A percentile compares a stretch with the other conserved stretches of the same genome.
Conservation (phyloP, 2,888 invertebrate species). For the Meloe dianella region DNA sequence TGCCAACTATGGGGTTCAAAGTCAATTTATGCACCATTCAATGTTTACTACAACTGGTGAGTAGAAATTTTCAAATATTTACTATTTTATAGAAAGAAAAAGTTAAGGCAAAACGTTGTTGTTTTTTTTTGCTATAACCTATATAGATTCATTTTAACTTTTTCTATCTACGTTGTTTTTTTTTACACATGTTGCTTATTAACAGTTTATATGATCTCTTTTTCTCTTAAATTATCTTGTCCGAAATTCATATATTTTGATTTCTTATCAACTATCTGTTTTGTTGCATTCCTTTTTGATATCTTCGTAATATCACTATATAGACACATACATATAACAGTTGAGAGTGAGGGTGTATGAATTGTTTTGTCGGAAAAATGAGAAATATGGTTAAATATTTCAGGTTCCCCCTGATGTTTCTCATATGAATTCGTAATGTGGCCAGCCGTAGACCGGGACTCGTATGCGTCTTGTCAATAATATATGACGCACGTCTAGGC, state of each 20-base stretch:
- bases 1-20: constrained; percentile 60
- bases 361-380: constrained; percentile 45
- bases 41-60: constrained; percentile 65
- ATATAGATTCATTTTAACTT: neutral
- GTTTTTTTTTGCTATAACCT: neutral
- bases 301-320: neutral
- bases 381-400: constrained; percentile 62
- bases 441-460: constrained; percentile 30
- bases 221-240: too few relatives aligned
- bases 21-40: constrained; percentile 66
- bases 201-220: neutral
- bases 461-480: constrained; percentile 63
- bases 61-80: constrained; percentile 41
- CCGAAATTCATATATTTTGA: too few relatives aligned
- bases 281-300: too few relatives aligned
- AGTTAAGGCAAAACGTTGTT: neutral
- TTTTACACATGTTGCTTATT: neutral
- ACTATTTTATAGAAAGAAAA: neutral
- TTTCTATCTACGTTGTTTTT: neutral
- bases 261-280: too few relatives aligned
- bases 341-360: constrained; percentile 29
- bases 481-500: constrained; percentile 55
- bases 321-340: neutral
- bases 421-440: constrained; percentile 60
- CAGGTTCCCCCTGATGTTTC: constrained; percentile 59